Percentiles rank a stretch among this genome's conserved stretches.
These are phyloP conservation scores for Chrysoperla carnea DNA, from an alignment of 1,140 invertebrate species.

Conservation along the genomic window DNA sequence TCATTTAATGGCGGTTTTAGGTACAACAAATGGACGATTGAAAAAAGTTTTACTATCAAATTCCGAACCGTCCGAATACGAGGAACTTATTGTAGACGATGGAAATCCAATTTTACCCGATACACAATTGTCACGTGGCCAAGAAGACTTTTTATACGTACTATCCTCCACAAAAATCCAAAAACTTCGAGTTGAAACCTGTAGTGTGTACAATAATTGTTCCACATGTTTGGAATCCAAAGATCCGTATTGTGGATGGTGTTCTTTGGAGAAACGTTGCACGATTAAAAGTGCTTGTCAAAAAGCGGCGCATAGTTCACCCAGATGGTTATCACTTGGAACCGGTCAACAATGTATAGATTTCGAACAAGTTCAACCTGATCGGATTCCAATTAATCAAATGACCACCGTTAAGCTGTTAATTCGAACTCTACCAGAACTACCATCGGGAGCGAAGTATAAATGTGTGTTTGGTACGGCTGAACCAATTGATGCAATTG, in stretches of 20 bases:
- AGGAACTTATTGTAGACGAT: constrained; percentile 51
- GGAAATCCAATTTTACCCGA: constrained; percentile 64
- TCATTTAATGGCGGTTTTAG: constrained; percentile 82
- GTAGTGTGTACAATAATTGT: constrained; percentile 76
- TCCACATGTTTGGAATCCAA: constrained; percentile 74
- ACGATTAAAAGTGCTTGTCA: constrained; percentile 75
- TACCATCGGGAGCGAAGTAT: constrained; percentile 78
- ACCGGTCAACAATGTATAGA: constrained; percentile 89
- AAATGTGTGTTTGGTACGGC: constrained; percentile 82
- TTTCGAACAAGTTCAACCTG: constrained; percentile 82
- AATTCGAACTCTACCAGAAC: constrained; percentile 75
- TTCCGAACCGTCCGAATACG: constrained; percentile 51
- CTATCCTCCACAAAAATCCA: constrained; percentile 58
- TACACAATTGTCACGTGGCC: constrained; percentile 51
- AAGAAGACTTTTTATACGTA: constrained; percentile 55
- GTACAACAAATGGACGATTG: constrained; percentile 56
- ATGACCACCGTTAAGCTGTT: constrained; percentile 69
- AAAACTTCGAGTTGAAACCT: constrained; percentile 85
- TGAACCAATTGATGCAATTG: constrained; percentile 70
- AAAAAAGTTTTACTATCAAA: constrained; percentile 65
- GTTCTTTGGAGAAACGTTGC: constrained; percentile 87
- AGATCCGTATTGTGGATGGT: constrained; percentile 98
- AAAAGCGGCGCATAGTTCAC: constrained; percentile 73
- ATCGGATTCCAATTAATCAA: constrained; percentile 74
- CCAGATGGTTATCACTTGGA: constrained; percentile 81